phyloP scores from a whole-genome alignment of 2,113 vertebrate genomes.

The Xiphophorus maculatus region DNA sequence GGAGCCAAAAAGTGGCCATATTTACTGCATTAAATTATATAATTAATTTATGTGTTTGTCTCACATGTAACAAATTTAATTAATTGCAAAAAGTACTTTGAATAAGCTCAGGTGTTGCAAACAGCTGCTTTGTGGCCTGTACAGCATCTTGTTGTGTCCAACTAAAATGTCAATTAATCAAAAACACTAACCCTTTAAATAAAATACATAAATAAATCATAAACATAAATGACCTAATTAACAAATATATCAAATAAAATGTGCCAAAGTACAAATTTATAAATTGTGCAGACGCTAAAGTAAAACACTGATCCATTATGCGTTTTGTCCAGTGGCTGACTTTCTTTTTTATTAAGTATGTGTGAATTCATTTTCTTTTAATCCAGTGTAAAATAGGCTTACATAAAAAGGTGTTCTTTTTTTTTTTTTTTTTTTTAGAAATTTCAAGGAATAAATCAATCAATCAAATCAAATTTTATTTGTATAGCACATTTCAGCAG shows the following conservation, averaged over 20 bases:
- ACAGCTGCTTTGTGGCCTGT: not conserved
- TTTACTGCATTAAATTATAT: too few species aligned
- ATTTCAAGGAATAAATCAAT: conserved; percentile 1
- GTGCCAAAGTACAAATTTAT: not conserved
- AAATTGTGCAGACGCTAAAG: not conserved
- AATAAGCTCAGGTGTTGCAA: too few species aligned
- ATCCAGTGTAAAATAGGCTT: conserved; percentile 11
- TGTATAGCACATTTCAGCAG: too few species aligned
- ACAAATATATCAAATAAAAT: not conserved
- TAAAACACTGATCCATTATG: not conserved
- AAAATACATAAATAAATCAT: not conserved
- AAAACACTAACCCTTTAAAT: not conserved
- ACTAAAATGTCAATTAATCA: not conserved
- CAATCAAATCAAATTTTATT: too few species aligned
- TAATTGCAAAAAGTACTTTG: not conserved
- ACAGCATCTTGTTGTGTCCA: not conserved
- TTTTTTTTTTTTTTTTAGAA: not conserved
- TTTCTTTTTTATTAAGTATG: not conserved
- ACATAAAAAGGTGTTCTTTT: too few species aligned
- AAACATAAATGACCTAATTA: not conserved
- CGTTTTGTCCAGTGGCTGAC: not conserved
- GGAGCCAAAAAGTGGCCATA: too few species aligned
- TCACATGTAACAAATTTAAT: not conserved
- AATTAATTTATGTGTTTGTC: too few species aligned
- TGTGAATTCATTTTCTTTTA: not conserved